Evolutionary conservation across 2,888 invertebrate species (phyloP), one percentile per base, ranked within the genome.

Genomic region (Labia minor): DNA sequence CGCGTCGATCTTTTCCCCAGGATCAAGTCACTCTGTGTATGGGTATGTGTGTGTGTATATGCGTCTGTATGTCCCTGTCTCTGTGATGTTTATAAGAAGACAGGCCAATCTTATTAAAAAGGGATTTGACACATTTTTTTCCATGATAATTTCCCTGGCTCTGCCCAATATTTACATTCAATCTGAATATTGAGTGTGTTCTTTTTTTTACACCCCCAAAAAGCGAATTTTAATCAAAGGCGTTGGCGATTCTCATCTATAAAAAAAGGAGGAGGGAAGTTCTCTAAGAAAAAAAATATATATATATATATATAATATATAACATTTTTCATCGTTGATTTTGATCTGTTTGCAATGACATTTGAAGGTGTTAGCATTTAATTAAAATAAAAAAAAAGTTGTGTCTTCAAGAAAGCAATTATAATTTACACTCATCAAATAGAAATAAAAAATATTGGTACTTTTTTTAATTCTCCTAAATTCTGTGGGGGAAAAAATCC

Each of bases 21-120:
- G 49, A 49, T 11, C 49, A 49, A 49, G 26, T 26, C 26, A 6
- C 26, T 26, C 3, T 49, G 49, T 10, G 49, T 16, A 3, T 49
- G 49, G 3, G n/a, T 49, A 14, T 49, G 14, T 8, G 26, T 26
- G 4, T 49, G 3, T n/a, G 49, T 49, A 14, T 49, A 14, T 10
- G n/a, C 3, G 49, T 4, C 8, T 49, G 49, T 49, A 2, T 49
- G 49, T n/a, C 49, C 49, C 49, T 49, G 6, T 49, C 49, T 14
- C 16, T 49, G 49, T 49, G 49, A 49, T 49, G 49, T 49, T 49
- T 49, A 49, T 49, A 49, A 49, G 49, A 49, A 49, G 49, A 49
- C 49, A 49, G 49, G 49, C 49, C 49, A 49, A 49, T 49, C 49
- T 49, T 49, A 49, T 49, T 49, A 49, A 49, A 49, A 49, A 49